These are phyloP conservation scores for Pseudotriccus pelzelni DNA, from an alignment of 2,797 vertebrate species.

Conservation along the genomic window DNA sequence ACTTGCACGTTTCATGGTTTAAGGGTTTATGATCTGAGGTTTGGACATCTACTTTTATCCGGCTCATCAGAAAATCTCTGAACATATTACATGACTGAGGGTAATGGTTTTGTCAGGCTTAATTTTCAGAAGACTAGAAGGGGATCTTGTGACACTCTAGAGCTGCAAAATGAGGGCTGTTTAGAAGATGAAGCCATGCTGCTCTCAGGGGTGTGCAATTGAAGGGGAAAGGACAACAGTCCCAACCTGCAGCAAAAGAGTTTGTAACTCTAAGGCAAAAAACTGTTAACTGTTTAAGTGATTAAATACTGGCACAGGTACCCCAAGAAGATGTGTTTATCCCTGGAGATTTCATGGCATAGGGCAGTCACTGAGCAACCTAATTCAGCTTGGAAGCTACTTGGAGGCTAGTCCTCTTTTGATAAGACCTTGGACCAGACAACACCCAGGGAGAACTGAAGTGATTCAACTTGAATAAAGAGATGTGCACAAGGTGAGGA, in stretches of 20 bases:
- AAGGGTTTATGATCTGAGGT: neutral
- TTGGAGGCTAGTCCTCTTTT: neutral
- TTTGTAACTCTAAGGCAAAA: neutral
- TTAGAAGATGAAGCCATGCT: neutral
- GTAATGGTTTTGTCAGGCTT: neutral
- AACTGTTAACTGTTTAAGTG: neutral
- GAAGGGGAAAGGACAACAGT: neutral
- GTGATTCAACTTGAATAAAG: neutral
- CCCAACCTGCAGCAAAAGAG: neutral
- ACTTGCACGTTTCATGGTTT: neutral
- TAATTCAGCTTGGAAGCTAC: neutral
- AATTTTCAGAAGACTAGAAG: neutral
- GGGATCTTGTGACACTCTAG: neutral
- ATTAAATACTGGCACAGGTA: neutral
- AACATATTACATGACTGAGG: neutral
- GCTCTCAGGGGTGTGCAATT: neutral
- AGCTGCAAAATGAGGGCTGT: neutral
- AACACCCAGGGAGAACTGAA: neutral
- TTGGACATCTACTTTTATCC: neutral
- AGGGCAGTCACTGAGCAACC: neutral
- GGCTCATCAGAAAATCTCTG: neutral
- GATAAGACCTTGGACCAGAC: neutral
- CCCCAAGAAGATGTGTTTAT: neutral
- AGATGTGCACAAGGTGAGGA: neutral
- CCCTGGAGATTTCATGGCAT: neutral